Conservation (phyloP, 2,888 invertebrate genomes). For the Nemotelus pantherinus region DNA sequence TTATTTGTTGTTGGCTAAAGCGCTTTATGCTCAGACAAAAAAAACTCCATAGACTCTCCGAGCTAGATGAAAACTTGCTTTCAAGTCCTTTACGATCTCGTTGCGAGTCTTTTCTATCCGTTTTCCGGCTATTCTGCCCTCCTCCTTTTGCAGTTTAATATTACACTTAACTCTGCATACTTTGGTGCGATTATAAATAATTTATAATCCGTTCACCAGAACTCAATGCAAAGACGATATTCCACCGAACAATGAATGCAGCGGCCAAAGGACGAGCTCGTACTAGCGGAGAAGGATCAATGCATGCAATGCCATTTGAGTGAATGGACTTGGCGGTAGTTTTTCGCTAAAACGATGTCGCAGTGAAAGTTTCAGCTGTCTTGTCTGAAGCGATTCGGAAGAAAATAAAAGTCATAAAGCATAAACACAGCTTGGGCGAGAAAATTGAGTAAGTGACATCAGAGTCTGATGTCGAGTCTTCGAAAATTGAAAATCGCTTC, state of each 20-base stretch:
- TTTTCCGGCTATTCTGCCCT: background rate
- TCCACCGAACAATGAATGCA: background rate
- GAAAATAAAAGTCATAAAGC: slow-evolving; percentile 1
- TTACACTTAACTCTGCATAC: slow-evolving; percentile 8
- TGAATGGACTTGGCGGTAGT: no score
- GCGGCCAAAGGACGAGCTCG: no score
- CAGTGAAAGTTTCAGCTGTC: background rate
- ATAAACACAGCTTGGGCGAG: background rate
- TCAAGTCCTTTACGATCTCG: slow-evolving; percentile 1
- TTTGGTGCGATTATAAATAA: slow-evolving; percentile 7
- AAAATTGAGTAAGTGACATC: background rate
- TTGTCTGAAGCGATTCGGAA: slow-evolving; percentile 4
- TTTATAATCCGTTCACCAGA: slow-evolving; percentile 4
- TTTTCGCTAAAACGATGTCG: no score
- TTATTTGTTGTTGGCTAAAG: no score
- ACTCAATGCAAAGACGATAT: background rate
- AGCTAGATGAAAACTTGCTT: background rate
- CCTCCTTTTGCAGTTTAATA: background rate
- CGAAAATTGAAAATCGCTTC: background rate
- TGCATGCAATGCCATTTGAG: no score
- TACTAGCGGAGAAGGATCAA: no score
- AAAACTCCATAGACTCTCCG: no score
- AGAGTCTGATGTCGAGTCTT: background rate
- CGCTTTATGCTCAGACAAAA: no score
- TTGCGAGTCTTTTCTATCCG: background rate